Percentiles rank a stretch among this genome's conserved stretches.
Conservation (phyloP, 1,140 invertebrate species). For the Alviniconcha marisindica region DNA sequence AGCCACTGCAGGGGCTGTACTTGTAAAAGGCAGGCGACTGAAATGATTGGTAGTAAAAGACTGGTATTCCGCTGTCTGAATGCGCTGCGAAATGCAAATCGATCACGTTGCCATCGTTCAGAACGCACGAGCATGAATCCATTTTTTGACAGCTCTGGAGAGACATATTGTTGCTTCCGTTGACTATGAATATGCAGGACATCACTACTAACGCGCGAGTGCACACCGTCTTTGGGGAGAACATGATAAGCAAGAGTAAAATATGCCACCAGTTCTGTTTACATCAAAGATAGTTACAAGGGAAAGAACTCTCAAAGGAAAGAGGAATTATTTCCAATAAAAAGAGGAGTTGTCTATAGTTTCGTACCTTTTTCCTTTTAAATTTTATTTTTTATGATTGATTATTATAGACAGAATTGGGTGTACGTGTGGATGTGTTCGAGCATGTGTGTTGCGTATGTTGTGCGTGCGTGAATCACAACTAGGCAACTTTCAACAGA, state of each 20-base stretch:
- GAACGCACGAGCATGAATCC: neutral
- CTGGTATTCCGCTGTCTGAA: constrained; percentile 1
- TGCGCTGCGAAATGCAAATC: neutral
- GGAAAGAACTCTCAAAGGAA: neutral
- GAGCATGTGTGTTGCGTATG: too few species aligned
- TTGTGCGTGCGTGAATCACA: too few species aligned
- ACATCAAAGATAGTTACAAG: neutral
- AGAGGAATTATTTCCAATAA: neutral
- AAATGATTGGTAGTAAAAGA: neutral
- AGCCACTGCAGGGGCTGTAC: constrained; percentile 21
- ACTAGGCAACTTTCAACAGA: too few species aligned
- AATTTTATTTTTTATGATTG: too few species aligned
- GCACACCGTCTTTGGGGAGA: too few species aligned
- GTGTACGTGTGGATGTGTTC: too few species aligned
- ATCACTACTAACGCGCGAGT: neutral
- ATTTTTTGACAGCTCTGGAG: constrained; percentile 21
- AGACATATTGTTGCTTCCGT: neutral
- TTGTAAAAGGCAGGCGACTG: neutral
- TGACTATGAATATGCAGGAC: neutral
- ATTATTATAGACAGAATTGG: too few species aligned
- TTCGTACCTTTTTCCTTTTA: too few species aligned
- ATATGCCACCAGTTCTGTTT: neutral
- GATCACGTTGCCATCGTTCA: constrained; percentile 3
- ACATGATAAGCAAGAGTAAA: neutral
- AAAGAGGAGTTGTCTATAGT: too few species aligned